Base-by-base conservation (phyloP, 2,888 invertebrate genomes). In the Coenonympha arcania region DNA sequence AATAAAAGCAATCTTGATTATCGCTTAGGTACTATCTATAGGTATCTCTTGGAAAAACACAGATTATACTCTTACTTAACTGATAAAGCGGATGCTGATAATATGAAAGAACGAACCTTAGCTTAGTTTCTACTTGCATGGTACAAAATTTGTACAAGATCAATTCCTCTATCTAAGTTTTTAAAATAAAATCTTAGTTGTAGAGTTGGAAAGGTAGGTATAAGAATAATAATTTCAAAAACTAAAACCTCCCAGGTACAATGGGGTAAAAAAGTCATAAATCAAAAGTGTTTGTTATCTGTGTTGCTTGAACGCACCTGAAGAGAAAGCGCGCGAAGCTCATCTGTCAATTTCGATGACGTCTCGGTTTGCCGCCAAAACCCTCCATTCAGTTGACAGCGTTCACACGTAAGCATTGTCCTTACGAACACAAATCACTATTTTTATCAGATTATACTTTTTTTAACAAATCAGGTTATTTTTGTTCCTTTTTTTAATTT, bases 281-380 rank as follows among this genome's bases (percentile, higher is more conserved):
- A 73, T 73, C 59, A 55, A 52, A 36, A 63, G 36, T 20, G 22
- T 45, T 45, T 45, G 63, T 73, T 73, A 69, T 76, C 67, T 69
- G 62, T 69, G 68, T 69, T 72, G 78, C 71, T 70, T 73, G 76
- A 79, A 82, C 83, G 79, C 81, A 83, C 84, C 83, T 83, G 79
- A 75, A 74, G 69, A 63, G 63, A 76, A 77, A 74, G 70, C 73
- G 81, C 77, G 81, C 73, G 75, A 79, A 71, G 69, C 65, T 76
- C 82, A 83, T 82, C 76, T 73, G 82, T 84, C 83, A 82, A 68
- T 63, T 66, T 65, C 58, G 63, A 59, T 67, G 72, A 68, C 71
- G 63, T 66, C 58, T 58, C 51, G 54, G 69, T 75, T 78, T 78
- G 65, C 69, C 81, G 80, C 76, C 77, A 73, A 77, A 79, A 71